A percentile compares a stretch with the other conserved stretches of the same genome.
phyloP scores from a whole-genome alignment of 2,113 vertebrate species.

The Todiramphus saurophagus region DNA sequence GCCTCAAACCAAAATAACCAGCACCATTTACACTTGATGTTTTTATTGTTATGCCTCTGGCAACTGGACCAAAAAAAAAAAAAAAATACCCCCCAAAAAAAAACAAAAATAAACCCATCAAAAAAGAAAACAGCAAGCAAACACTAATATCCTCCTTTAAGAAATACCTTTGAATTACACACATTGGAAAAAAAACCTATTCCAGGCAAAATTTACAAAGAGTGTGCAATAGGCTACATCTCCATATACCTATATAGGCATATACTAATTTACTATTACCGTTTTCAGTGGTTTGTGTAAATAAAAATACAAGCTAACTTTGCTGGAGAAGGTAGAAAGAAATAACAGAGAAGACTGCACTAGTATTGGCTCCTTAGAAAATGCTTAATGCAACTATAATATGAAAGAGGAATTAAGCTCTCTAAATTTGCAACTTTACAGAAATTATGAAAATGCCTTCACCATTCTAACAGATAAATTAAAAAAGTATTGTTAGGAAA shows the following conservation, averaged over 20 bases:
- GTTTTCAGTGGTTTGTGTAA: background rate
- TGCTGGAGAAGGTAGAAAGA: background rate
- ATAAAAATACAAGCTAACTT: background rate
- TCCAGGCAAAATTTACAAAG: background rate
- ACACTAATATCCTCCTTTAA: background rate
- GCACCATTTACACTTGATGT: background rate
- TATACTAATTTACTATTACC: background rate
- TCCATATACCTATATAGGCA: background rate
- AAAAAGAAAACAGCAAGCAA: background rate
- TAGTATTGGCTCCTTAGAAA: background rate
- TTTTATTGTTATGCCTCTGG: background rate
- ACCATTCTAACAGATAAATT: background rate
- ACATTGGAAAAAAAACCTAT: background rate
- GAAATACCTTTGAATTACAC: background rate
- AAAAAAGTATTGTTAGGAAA: background rate
- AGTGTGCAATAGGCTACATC: accelerated
- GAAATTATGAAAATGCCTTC: background rate
- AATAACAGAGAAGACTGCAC: background rate
- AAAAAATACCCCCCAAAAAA: background rate
- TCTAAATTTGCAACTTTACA: background rate
- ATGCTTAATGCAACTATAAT: background rate
- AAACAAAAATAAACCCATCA: too few relatives aligned
- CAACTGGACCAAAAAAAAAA: background rate
- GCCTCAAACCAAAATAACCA: background rate
- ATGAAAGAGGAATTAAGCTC: background rate